These are phyloP conservation scores for Tenodera sinensis DNA, from an alignment of 2,888 invertebrate species.

Conservation along the genomic window DNA sequence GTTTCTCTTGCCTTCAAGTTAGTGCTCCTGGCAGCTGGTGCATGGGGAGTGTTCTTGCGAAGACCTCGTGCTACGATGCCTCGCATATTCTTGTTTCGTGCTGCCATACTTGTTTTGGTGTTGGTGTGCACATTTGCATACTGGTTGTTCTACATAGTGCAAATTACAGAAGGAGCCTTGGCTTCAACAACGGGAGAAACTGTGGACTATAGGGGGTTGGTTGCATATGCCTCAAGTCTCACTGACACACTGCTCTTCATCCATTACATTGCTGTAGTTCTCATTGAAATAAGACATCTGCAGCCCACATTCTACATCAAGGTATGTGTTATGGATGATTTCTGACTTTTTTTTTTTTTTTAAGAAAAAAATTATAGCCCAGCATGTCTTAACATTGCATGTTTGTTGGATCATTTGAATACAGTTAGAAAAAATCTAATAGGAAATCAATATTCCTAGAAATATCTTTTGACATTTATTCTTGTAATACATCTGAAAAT, in stretches of 20 bases:
- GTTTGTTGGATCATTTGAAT: too few species aligned
- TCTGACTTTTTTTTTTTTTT: too few species aligned
- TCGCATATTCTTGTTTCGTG: constrained; percentile 84
- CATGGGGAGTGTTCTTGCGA: constrained; percentile 89
- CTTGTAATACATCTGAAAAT: too few species aligned
- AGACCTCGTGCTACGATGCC: constrained; percentile 84
- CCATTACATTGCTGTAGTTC: constrained; percentile 88
- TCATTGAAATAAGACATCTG: constrained; percentile 89
- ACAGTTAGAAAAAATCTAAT: too few species aligned
- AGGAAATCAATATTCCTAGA: too few species aligned
- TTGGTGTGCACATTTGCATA: constrained; percentile 92
- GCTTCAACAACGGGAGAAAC: constrained; percentile 73
- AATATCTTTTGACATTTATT: too few species aligned
- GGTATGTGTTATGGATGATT: constrained; percentile 39
- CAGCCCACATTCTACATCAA: constrained; percentile 87
- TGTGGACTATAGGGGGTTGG: constrained; percentile 78
- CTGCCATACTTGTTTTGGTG: constrained; percentile 82
- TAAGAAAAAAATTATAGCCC: too few species aligned
- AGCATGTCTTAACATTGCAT: too few species aligned
- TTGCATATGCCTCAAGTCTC: constrained; percentile 88
- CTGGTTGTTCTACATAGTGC: constrained; percentile 97
- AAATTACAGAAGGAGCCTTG: constrained; percentile 76
- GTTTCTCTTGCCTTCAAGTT: constrained; percentile 89
- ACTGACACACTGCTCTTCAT: constrained; percentile 92
- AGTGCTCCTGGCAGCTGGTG: constrained; percentile 76